These are phyloP conservation scores for Hydractinia echinata DNA, from an alignment of 30 jellyfish, hydroid and myxozoan species.

Conservation along the genomic window DNA sequence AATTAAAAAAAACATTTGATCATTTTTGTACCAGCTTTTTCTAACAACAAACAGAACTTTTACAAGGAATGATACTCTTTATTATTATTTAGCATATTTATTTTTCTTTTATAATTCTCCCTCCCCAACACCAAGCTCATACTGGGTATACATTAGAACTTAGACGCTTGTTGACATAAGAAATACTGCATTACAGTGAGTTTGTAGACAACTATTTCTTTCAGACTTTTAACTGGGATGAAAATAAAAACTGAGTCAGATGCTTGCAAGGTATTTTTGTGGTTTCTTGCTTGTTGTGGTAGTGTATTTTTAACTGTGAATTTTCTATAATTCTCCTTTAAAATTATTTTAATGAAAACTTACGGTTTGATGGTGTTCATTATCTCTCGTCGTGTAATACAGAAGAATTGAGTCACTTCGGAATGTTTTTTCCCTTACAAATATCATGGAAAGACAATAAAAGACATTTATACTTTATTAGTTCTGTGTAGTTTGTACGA, in stretches of 20 bases:
- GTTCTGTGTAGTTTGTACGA: too few relatives aligned
- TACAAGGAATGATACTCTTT: background rate
- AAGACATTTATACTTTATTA: too few relatives aligned
- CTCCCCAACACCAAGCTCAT: too few relatives aligned
- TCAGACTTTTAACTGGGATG: slow-evolving; percentile 63
- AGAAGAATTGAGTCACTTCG: too few relatives aligned
- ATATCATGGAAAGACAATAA: too few relatives aligned
- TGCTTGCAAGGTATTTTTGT: slow-evolving; percentile 43
- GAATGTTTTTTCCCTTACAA: too few relatives aligned
- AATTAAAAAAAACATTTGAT: background rate
- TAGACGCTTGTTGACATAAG: background rate
- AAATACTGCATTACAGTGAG: background rate
- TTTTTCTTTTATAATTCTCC: too few relatives aligned
- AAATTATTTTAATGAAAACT: background rate
- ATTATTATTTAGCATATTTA: background rate
- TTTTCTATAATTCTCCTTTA: slow-evolving; percentile 6
- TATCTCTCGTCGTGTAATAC: background rate
- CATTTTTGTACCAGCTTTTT: background rate
- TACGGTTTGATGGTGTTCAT: background rate
- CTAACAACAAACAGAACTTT: background rate
- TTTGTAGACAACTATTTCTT: background rate
- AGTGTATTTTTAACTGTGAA: too few relatives aligned
- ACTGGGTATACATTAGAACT: background rate
- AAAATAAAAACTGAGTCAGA: slow-evolving; percentile 62
- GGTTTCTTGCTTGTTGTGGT: background rate